Evolutionary conservation across 2,797 vertebrate species (phyloP).

Genomic region (Amphiprion clarkii): DNA sequence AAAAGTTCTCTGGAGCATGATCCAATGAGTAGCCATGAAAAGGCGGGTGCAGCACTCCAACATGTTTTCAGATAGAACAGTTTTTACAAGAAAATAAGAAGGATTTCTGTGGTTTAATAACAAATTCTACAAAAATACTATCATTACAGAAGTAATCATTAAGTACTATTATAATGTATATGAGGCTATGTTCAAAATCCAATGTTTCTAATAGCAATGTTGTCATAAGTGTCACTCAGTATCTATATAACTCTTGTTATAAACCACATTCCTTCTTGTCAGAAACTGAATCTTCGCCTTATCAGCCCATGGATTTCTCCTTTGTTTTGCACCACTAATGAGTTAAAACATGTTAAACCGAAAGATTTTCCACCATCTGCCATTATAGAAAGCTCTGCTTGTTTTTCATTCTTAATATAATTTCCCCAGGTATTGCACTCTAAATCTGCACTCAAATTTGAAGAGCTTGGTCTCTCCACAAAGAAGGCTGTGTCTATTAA

Average conservation of each 20-base stretch:
- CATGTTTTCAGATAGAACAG: no score
- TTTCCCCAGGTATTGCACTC: not conserved
- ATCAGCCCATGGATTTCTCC: not conserved
- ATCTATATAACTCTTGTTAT: not conserved
- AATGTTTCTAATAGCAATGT: not conserved
- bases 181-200: not conserved
- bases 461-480: not conserved
- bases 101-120: not conserved
- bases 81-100: no score
- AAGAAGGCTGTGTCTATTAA: not conserved
- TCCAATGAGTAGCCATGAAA: slow-evolving; percentile 5
- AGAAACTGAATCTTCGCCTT: no score
- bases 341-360: not conserved
- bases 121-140: not conserved
- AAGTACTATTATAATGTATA: not conserved
- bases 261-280: not conserved
- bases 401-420: not conserved
- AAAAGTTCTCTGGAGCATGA: slow-evolving; percentile 24
- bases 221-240: no score
- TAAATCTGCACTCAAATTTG: not conserved
- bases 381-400: not conserved
- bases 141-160: not conserved
- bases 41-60: not conserved
- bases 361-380: slow-evolving; percentile 8
- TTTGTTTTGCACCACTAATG: not conserved